phyloP scores from a whole-genome alignment of 2,888 invertebrate species.

The Ypsolopha sequella region DNA sequence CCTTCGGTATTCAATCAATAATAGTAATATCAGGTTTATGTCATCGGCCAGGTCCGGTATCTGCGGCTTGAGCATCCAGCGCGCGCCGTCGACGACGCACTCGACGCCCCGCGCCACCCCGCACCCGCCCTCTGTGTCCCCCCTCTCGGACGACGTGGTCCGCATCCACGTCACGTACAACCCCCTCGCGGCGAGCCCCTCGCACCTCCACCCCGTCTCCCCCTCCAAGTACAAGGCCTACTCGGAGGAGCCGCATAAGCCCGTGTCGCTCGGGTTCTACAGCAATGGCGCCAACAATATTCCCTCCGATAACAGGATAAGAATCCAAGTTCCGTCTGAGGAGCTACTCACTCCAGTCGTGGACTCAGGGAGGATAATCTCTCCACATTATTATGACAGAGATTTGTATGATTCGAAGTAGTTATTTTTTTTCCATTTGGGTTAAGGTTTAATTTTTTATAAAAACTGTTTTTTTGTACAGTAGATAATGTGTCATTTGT shows the following conservation, averaged over 20 bases:
- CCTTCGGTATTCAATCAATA: too few relatives aligned
- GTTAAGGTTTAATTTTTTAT: too few relatives aligned
- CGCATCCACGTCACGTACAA: constrained; percentile 85
- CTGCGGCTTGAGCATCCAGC: constrained; percentile 63
- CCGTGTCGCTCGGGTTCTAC: constrained; percentile 50
- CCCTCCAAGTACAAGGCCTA: constrained; percentile 47
- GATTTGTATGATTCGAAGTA: constrained; percentile 56
- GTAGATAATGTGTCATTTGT: too few relatives aligned
- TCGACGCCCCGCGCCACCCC: constrained; percentile 78
- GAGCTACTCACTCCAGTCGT: constrained; percentile 76
- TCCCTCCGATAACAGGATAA: constrained; percentile 76
- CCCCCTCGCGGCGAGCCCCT: constrained; percentile 61
- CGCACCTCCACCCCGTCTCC: constrained; percentile 58
- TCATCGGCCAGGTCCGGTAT: constrained; percentile 43
- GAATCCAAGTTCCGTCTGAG: constrained; percentile 79
- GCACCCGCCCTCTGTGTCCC: constrained; percentile 73
- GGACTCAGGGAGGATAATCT: constrained; percentile 68
- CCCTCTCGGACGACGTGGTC: constrained; percentile 74
- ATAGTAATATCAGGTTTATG: too few relatives aligned
- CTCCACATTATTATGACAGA: constrained; percentile 40
- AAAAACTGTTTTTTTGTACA: too few relatives aligned
- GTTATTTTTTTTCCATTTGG: too few relatives aligned
- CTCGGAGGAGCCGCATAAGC: constrained; percentile 49
- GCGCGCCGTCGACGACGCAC: constrained; percentile 66
- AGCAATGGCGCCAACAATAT: constrained; percentile 68